Evolutionary conservation across 1,140 invertebrate species (phyloP), one percentile per base, ranked within the genome.

Genomic region (Lanistes nyassanus): DNA sequence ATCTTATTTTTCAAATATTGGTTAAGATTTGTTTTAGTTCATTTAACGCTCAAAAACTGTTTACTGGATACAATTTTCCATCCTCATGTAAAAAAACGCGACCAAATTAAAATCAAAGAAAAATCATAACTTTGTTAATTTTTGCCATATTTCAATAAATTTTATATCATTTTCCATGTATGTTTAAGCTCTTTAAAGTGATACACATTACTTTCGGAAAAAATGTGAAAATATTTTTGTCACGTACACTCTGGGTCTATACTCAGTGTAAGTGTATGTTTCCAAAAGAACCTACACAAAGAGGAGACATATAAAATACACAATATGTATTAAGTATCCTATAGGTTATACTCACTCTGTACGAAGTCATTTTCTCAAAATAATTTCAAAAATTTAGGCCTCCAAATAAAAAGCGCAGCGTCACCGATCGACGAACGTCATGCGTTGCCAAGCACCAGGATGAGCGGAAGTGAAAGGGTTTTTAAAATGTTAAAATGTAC

Each of bases 401-500:
- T 13, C n/a, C 13, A 62, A 9, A 62, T 31, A 29, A 36, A 29
- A 16, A 21, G n/a, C 4, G 0, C 13, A 64, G 60, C 26, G 7
- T 4, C 9, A 31, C 31, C 16, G 37, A 36, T 0, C 0, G 6
- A 29, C 37, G 53, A 55, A 64, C 37, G 60, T 64, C 34, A 64
- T 60, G 31, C 37, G 60, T 64, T 64, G 60, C 60, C 60, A 64
- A 64, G 60, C 37, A 64, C 60, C 60, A 64, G 60, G 37, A 36
- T 16, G 37, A 64, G 60, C 37, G 34, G 29, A 16, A 6, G 11
- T 36, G 29, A 64, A 64, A 29, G 60, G 37, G 60, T 36, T 64
- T 31, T 31, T 16, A n/a, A 64, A 64, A n/a, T n/a, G n/a, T n/a
- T n/a, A n/a, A n/a, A n/a, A n/a, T n/a, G n/a, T n/a, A n/a, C n/a